phyloP scores from a whole-genome alignment of 2,113 vertebrate genomes.

The Erythrolamprus reginae region DNA sequence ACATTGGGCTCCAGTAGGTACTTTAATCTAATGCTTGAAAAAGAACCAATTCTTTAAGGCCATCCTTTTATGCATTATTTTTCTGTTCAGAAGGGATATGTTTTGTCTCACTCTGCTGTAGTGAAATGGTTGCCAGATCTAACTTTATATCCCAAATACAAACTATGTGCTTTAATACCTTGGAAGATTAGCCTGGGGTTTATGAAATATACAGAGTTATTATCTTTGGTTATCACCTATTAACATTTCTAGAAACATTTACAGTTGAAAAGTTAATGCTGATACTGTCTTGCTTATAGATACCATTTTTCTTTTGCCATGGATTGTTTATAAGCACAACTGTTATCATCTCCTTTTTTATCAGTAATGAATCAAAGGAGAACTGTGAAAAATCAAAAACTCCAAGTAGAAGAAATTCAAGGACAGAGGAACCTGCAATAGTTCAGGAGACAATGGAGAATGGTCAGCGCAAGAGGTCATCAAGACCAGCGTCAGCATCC shows the following conservation, averaged over 20 bases:
- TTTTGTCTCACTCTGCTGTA: neutral
- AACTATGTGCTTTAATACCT: neutral
- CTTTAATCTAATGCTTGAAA: neutral
- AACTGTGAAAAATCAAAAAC: constrained; percentile 88
- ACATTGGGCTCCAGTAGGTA: neutral
- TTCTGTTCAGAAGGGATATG: neutral
- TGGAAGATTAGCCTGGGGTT: neutral
- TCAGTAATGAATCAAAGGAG: constrained; percentile 81
- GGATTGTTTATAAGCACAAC: constrained; percentile 48
- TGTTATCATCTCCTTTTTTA: constrained; percentile 59
- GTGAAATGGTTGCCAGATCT: neutral
- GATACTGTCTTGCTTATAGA: constrained; percentile 44
- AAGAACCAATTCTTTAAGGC: neutral
- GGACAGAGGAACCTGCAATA: constrained; percentile 83
- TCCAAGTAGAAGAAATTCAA: constrained; percentile 88
- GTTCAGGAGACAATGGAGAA: constrained; percentile 82
- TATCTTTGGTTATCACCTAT: constrained; percentile 56
- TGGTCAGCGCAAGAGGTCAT: constrained; percentile 86
- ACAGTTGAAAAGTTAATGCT: constrained; percentile 49
- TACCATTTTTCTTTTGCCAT: constrained; percentile 46
- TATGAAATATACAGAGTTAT: constrained; percentile 46
- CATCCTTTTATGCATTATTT: neutral
- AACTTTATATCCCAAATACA: neutral
- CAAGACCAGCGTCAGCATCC: constrained; percentile 79
- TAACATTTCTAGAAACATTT: constrained; percentile 51